Base-by-base conservation (phyloP, 2,113 vertebrate species). In the Platichthys stellatus region DNA sequence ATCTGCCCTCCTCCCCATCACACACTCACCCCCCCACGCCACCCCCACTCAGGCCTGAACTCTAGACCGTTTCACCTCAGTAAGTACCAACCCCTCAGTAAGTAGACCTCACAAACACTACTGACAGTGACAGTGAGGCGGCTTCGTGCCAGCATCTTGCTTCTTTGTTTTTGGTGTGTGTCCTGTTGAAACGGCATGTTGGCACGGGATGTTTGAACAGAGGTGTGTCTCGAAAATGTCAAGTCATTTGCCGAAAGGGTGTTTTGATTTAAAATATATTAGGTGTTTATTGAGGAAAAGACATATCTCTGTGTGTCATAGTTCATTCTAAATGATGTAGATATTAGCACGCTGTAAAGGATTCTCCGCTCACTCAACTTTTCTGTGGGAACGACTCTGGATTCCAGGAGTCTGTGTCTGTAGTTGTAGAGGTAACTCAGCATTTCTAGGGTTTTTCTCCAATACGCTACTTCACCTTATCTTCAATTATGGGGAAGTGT, bases 41-140 rank as follows among this genome's bases (percentile, higher is more conserved):
- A 89, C 87, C 88, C 89, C 90, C 80, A 86, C 90, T 90, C 91
- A 87, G 86, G 85, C 90, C 90, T 82, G 81, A 86, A 82, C 86
- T 91, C 89, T 93, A 94, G 89, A 93, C 88, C 88, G 91, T 88
- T 73, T 86, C 90, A 92, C 90, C 91, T 95, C 93, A 93, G 93
- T 94, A 93, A 94, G 93, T 94, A 94, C 90, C 78, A 86, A 80
- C 74, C 77, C 86, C 80, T 87, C 93, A 86, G 93, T 94, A 93
- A 94, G 92, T 94, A 93, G 90, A 90, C 74, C 63, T 53, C 31
- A 58, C 74, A 78, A 26, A 26, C 81, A 81, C 73, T 78, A 58
- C 81, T 61, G 63, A 83, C 83, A 81, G 84, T 70, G 73, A 80
- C 79, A 40, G 20, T 77, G 57, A 76, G 88, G 90, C 78, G 61